Conservation (phyloP, 2,888 invertebrate species). For the Acanthosoma haemorrhoidale region DNA sequence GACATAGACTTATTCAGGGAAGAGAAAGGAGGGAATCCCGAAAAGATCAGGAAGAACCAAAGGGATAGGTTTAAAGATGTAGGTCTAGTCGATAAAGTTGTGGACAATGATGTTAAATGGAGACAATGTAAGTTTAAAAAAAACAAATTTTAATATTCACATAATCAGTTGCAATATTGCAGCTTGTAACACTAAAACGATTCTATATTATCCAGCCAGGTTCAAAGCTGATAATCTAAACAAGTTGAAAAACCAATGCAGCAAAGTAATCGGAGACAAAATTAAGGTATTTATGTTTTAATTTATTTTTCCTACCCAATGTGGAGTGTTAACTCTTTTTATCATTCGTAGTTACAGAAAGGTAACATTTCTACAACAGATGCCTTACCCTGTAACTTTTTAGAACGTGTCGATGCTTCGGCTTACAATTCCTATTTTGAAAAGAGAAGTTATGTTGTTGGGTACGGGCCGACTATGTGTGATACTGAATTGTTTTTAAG, state of each 20-base stretch:
- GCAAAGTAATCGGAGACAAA: slow-evolving; percentile 93
- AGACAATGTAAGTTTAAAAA: slow-evolving; percentile 59
- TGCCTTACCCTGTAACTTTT: neutral
- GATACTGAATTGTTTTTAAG: slow-evolving; percentile 39
- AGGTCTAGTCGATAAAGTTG: slow-evolving; percentile 81
- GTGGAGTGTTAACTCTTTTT: neutral
- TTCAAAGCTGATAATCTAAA: slow-evolving; percentile 91
- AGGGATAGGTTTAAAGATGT: slow-evolving; percentile 89
- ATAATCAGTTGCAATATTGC: neutral
- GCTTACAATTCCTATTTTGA: slow-evolving; percentile 40
- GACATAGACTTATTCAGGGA: slow-evolving; percentile 93
- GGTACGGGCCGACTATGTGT: slow-evolving; percentile 40
- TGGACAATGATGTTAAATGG: slow-evolving; percentile 85
- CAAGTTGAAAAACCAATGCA: slow-evolving; percentile 91
- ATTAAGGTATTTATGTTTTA: slow-evolving; percentile 66
- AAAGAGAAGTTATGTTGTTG: slow-evolving; percentile 41
- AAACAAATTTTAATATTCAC: too few relatives aligned
- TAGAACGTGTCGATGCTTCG: too few relatives aligned
- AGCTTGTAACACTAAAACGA: neutral
- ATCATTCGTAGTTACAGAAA: slow-evolving; percentile 47
- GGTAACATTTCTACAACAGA: too few relatives aligned
- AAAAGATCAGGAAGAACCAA: slow-evolving; percentile 87
- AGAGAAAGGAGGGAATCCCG: slow-evolving; percentile 92
- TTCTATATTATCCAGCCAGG: too few relatives aligned
- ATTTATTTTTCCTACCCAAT: too few relatives aligned